A percentile compares a stretch with the other conserved stretches of the same genome.
phyloP scores from a whole-genome alignment of 2,797 vertebrate species.

The Gouania willdenowi region DNA sequence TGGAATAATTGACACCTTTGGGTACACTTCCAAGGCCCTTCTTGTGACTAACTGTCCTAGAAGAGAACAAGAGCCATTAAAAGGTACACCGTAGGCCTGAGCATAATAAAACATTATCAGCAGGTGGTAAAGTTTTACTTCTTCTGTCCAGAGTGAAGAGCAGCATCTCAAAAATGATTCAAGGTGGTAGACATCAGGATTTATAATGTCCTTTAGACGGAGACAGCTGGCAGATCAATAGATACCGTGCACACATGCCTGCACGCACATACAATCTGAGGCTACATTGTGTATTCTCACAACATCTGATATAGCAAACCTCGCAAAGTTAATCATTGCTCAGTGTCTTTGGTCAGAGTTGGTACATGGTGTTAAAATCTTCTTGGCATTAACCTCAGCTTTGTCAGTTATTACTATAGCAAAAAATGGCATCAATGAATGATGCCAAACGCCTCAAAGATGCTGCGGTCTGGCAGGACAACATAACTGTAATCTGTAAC shows the following conservation, averaged over 20 bases:
- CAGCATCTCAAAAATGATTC: neutral
- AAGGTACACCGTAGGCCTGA: neutral
- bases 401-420: conserved; percentile 4
- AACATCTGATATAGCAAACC: conserved; percentile 2
- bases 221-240: conserved; percentile 32
- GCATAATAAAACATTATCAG: neutral
- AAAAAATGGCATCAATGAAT: conserved; percentile 1
- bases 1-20: too few species aligned
- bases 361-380: conserved; percentile 11
- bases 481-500: conserved; percentile 8
- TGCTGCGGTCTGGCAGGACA: neutral
- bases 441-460: conserved; percentile 6
- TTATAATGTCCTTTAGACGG: conserved; percentile 2
- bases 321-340: conserved; percentile 42
- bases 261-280: neutral
- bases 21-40: too few species aligned
- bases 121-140: neutral
- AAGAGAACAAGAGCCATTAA: neutral
- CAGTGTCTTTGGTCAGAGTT: conserved; percentile 7
- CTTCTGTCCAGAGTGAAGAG: neutral
- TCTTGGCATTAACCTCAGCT: neutral
- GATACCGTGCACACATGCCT: neutral
- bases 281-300: conserved; percentile 5
- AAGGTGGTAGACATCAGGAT: neutral
- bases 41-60: too few species aligned